Evolutionary conservation across 2,888 invertebrate genomes (phyloP), one percentile per base, ranked within the genome.

Genomic region (Stenodema calcarata): DNA sequence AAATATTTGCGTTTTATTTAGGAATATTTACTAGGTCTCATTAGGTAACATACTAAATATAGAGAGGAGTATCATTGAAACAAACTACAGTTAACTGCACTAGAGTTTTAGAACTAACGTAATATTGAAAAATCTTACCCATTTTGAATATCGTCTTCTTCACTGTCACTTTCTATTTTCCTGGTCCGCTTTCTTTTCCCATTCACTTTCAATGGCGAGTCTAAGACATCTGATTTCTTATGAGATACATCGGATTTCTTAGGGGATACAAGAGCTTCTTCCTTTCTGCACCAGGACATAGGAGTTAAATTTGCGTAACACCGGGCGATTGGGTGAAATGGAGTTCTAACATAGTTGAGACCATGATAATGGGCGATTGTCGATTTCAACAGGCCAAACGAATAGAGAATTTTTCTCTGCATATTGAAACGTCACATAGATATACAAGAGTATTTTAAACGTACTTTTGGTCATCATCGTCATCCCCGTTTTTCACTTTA

Each of bases 151-250:
- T 73, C 87, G 18, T 89, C 89, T 80, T 89, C 89, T 87, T 89
- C 89, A 86, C 88, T 89, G 70, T 89, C 89, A 87, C 89, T 89
- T 35, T 89, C 87, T 78, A 89, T 88, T 35, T 88, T 81, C 70
- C 87, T 47, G 44, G 87, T 42, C 47, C 89, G 87, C 73, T 89
- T 89, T 42, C 89, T 88, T 88, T 88, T 88, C 12, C 85, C 87
- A 12, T 87, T 87, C 27, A 62, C 79, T 69, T 87, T 83, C 18
- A 88, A 16, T 16, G 88, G 88, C 14, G 88, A 88, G 83, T 88
- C 87, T 42, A 35, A 30, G 27, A 85, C 23, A 41, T n/a, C 35
- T 7, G 42, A 11, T 16, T 83, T 47, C 41, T 62, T 30, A 14
- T 16, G 54, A n/a, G 54, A 30, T 27, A 75, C 11, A 0, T 62